Evolutionary conservation across 2,797 vertebrate species (phyloP).

Genomic region (Bradypus variegatus): DNA sequence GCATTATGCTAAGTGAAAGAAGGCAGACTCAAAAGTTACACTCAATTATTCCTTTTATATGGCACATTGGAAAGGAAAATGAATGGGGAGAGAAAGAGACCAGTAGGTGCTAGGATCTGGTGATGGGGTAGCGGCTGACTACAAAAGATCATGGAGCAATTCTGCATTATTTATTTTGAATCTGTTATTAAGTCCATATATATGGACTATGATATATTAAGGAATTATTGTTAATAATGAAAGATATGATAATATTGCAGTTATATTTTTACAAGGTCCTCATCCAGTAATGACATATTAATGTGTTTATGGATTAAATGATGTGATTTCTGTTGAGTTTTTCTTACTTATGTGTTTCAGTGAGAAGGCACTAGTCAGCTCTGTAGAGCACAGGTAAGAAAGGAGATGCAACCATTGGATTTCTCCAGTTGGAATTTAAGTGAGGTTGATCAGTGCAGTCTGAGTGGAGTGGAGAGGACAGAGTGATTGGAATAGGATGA

Average conservation of each 20-base stretch:
- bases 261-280: background rate
- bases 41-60: background rate
- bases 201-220: background rate
- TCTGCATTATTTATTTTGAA: background rate
- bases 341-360: background rate
- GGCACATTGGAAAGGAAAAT: background rate
- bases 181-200: background rate
- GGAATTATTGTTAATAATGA: background rate
- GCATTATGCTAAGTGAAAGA: background rate
- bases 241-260: background rate
- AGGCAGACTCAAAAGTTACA: background rate
- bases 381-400: background rate
- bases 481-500: background rate
- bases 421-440: background rate
- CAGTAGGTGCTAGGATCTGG: background rate
- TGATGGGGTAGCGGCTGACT: background rate
- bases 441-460: background rate
- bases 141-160: no score
- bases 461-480: background rate
- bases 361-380: background rate
- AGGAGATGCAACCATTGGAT: background rate
- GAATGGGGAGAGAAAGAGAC: background rate
- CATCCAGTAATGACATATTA: background rate
- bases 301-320: background rate
- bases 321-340: background rate